These are phyloP conservation scores for Petrophora chlorosata DNA, from an alignment of 2,888 invertebrate species.

Conservation along the genomic window DNA sequence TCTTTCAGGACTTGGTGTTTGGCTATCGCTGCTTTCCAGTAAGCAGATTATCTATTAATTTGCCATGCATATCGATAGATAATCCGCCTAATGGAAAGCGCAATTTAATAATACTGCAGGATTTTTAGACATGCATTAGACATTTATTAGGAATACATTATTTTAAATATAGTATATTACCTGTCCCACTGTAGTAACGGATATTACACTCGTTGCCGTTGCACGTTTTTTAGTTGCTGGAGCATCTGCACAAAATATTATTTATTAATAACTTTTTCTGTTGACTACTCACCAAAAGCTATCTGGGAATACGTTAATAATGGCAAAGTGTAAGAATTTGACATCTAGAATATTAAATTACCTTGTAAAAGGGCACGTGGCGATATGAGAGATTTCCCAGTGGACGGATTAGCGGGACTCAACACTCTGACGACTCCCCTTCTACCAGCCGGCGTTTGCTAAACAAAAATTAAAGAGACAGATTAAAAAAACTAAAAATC, in stretches of 20 bases:
- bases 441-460: constrained; percentile 49
- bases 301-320: too few species aligned
- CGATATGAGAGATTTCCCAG: constrained; percentile 79
- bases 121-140: too few species aligned
- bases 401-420: constrained; percentile 69
- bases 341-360: constrained; percentile 34
- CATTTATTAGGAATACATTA: background rate
- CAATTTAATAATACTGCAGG: too few species aligned
- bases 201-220: constrained; percentile 46
- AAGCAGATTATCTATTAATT: too few species aligned
- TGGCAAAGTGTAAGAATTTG: too few species aligned
- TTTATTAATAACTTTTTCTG: constrained; percentile 1
- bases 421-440: constrained; percentile 73
- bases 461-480: background rate
- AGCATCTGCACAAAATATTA: constrained; percentile 40
- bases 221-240: constrained; percentile 60
- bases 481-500: too few species aligned
- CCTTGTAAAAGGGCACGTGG: constrained; percentile 75
- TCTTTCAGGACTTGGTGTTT: too few species aligned
- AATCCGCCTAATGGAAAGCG: too few species aligned
- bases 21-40: too few species aligned
- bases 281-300: background rate
- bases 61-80: too few species aligned
- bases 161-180: constrained; percentile 35
- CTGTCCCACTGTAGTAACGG: constrained; percentile 63